These are phyloP conservation scores for Phthorimaea operculella DNA, from an alignment of 1,140 invertebrate species.

Conservation along the genomic window DNA sequence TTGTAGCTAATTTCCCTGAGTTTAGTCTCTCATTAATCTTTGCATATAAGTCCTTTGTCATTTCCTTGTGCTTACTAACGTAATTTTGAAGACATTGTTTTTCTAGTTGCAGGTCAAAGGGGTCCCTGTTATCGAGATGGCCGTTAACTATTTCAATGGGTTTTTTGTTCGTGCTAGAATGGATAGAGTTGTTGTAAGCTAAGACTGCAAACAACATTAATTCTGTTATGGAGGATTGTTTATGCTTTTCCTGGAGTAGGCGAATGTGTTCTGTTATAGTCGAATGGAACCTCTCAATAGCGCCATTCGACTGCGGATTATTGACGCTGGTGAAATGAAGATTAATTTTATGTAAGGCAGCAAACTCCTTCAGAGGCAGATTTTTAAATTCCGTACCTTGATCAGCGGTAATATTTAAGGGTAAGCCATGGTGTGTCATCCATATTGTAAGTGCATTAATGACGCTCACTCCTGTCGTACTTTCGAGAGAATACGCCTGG, in stretches of 20 bases:
- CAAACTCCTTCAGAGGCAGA: background rate
- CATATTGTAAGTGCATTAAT: background rate
- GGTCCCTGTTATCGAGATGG: background rate
- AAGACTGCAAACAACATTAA: background rate
- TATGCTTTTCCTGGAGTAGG: background rate
- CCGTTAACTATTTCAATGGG: background rate
- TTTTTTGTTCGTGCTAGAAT: background rate
- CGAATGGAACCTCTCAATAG: background rate
- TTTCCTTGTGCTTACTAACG: background rate
- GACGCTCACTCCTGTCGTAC: background rate
- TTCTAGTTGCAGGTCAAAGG: background rate
- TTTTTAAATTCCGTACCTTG: background rate
- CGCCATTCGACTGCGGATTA: background rate
- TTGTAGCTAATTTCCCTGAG: background rate
- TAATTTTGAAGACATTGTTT: background rate
- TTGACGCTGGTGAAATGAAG: background rate
- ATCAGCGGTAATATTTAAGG: background rate
- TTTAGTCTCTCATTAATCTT: background rate
- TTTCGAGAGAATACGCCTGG: background rate
- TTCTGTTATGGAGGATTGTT: background rate
- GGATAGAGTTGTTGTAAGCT: background rate
- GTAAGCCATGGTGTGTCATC: background rate
- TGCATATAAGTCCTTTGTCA: background rate
- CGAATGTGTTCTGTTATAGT: background rate
- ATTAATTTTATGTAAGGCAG: background rate